phyloP scores from a whole-genome alignment of 2,888 invertebrate species.

The Aphelenchoides bicaudatus region DNA sequence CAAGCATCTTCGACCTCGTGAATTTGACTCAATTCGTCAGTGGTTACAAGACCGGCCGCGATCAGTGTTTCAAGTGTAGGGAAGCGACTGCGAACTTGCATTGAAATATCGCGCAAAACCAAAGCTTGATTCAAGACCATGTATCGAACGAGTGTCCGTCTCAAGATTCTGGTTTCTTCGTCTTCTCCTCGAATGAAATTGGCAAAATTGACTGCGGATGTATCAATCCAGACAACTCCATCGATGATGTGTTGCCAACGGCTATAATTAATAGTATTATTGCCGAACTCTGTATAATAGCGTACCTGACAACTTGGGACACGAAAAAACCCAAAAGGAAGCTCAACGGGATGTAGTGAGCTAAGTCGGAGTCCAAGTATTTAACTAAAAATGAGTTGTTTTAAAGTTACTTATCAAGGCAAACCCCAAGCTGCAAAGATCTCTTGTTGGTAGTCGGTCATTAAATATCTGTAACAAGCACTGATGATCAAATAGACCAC shows the following conservation, averaged over 20 bases:
- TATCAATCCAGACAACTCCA: conserved; percentile 47
- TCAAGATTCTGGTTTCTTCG: conserved; percentile 46
- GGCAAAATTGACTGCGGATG: conserved; percentile 49
- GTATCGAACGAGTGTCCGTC: conserved; percentile 48
- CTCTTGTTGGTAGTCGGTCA: conserved; percentile 43
- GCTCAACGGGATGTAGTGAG: conserved; percentile 43
- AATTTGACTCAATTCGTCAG: conserved; percentile 33
- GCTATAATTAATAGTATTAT: no score
- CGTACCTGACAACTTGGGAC: conserved; percentile 40
- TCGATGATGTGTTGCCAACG: conserved; percentile 42
- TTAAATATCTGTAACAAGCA: conserved; percentile 45
- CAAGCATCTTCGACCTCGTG: conserved; percentile 51
- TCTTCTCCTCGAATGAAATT: conserved; percentile 51
- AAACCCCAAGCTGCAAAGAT: no score
- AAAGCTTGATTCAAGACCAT: conserved; percentile 33
- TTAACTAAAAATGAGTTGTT: no score
- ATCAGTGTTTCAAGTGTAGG: conserved; percentile 40
- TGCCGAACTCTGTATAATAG: no score
- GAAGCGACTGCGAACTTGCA: conserved; percentile 43
- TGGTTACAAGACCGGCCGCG: conserved; percentile 37
- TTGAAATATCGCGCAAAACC: conserved; percentile 42
- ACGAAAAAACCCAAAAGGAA: conserved; percentile 55
- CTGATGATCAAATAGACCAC: conserved; percentile 46
- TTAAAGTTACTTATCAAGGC: no score
- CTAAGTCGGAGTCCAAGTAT: conserved; percentile 40